Evolutionary conservation across 92 coral and sea anemone genomes (phyloP), one percentile per base, ranked within the genome.

Genomic region (Chrysogorgia sp.): DNA sequence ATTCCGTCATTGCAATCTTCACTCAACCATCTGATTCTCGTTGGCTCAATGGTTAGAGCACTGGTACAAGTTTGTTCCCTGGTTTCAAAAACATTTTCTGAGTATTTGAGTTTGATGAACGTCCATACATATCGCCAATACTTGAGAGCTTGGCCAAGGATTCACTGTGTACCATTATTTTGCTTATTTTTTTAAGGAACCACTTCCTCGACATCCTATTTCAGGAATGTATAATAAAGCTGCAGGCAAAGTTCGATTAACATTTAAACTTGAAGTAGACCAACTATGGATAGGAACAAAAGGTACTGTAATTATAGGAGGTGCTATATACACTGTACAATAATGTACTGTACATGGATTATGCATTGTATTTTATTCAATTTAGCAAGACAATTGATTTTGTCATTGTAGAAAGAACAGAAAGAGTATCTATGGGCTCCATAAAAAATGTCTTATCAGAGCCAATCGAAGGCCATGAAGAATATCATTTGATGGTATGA

Each of bases 241-340:
- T 74, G 99, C 96, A 17, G 89, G 96, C 65, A 96, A 96, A 84
- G 99, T 96, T 53, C 87, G 99, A 66, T 86, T 96, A 75, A 96
- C 99, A 29, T 96, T 96, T 68, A 96, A 96, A 86, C 89, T 96
- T 41, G 97, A 96, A 78, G 59, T 91, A 79, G 99, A 96, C 68
- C 99, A 96, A 81, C 67, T 96, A 32, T 96, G 99, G 99, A 85
- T 96, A 52, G 97, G 99, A 67, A 96, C 99, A 30, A 96, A 96
- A 89, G 99, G 99, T 96, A 87, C 14, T 33, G 33, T 31, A n/a
- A 22, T 23, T n/a, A n/a, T n/a, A n/a, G n/a, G n/a, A n/a, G n/a
- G n/a, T n/a, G n/a, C n/a, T n/a, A n/a, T n/a, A n/a, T n/a, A n/a
- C n/a, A n/a, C n/a, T n/a, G n/a, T n/a, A n/a, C n/a, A n/a, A n/a